phyloP scores from a whole-genome alignment of 2,888 invertebrate species.

The Drosophila subsilvestris region DNA sequence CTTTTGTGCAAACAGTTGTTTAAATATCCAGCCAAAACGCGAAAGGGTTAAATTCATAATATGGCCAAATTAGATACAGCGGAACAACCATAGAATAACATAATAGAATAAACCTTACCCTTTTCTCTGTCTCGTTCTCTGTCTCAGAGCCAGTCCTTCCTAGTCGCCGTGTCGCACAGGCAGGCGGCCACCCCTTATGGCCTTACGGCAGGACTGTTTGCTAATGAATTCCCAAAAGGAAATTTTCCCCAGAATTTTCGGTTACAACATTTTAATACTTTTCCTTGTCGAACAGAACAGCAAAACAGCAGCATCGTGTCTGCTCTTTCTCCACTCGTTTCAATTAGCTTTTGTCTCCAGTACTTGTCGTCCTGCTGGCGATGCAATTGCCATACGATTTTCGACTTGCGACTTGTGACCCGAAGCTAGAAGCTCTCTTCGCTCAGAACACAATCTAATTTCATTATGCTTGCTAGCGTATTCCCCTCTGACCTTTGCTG shows the following conservation, averaged over 20 bases:
- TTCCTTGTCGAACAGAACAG: conserved; percentile 52
- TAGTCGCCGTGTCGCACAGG: conserved; percentile 1
- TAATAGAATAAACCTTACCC: conserved; percentile 60
- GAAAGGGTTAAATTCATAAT: conserved; percentile 80
- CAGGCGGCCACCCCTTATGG: neutral
- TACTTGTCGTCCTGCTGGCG: conserved; percentile 12
- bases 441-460: conserved; percentile 28
- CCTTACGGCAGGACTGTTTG: conserved; percentile 13
- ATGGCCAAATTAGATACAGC: conserved; percentile 76
- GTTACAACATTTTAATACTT: conserved; percentile 76
- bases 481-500: conserved; percentile 1
- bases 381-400: conserved; percentile 25
- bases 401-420: conserved; percentile 7
- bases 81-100: conserved; percentile 65
- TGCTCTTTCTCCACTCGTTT: conserved; percentile 10
- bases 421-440: conserved; percentile 1
- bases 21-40: conserved; percentile 78
- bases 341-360: conserved; percentile 24
- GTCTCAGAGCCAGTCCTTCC: conserved; percentile 10
- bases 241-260: conserved; percentile 71
- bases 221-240: conserved; percentile 81
- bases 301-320: conserved; percentile 13
- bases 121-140: conserved; percentile 19
- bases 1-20: conserved; percentile 80
- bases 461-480: conserved; percentile 24